These are phyloP conservation scores for Brachycybe producta DNA, from an alignment of 2,888 invertebrate genomes.

Conservation along the genomic window DNA sequence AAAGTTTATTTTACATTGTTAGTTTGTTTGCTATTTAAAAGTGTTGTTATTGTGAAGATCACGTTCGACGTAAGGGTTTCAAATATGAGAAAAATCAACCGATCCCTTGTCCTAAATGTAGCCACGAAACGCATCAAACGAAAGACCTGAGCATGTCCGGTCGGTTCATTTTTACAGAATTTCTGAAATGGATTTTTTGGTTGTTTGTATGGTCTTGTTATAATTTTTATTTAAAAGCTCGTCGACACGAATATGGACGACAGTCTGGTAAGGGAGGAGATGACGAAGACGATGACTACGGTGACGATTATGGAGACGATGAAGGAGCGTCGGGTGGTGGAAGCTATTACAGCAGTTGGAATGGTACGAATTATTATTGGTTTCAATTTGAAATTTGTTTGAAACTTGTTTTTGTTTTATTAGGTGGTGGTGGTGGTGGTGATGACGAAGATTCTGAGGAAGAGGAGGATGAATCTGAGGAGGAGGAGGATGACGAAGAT, in stretches of 20 bases:
- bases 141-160: constrained; percentile 93
- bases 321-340: neutral
- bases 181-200: neutral
- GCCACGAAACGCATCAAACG: constrained; percentile 81
- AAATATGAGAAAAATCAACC: constrained; percentile 71
- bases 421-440: neutral
- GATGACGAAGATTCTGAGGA: neutral
- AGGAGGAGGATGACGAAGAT: constrained; percentile 6
- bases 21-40: constrained; percentile 24
- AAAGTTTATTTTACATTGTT: neutral
- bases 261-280: constrained; percentile 52
- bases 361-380: neutral
- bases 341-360: neutral
- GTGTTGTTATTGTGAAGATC: constrained; percentile 91
- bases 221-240: constrained; percentile 40
- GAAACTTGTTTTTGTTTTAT: neutral
- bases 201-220: neutral
- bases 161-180: constrained; percentile 36
- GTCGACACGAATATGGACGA: constrained; percentile 77
- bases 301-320: constrained; percentile 38
- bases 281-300: constrained; percentile 48
- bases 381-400: neutral
- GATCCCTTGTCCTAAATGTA: constrained; percentile 88
- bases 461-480: constrained; percentile 10
- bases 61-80: constrained; percentile 79